Conservation (phyloP, 2,797 vertebrate genomes). For the Micrastur ruficollis region DNA sequence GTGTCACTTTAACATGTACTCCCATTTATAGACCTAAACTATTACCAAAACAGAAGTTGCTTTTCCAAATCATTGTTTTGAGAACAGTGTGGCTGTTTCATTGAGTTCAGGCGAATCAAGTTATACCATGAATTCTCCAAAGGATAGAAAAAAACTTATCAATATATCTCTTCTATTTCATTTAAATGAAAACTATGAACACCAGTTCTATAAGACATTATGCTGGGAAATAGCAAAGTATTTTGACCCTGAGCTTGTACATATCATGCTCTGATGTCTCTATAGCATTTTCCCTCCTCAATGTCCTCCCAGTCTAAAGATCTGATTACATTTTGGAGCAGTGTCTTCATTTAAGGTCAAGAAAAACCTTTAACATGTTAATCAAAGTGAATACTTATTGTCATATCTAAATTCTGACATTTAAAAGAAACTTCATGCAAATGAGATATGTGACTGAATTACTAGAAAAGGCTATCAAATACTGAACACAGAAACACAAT, state of each 20-base stretch:
- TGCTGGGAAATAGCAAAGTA: not conserved
- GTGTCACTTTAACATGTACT: not conserved
- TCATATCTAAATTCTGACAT: conserved; percentile 76
- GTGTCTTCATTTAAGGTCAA: conserved; percentile 73
- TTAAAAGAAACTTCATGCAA: conserved; percentile 78
- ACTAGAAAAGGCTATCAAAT: conserved; percentile 68
- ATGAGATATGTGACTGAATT: conserved; percentile 74
- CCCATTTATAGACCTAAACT: not conserved
- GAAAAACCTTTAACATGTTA: conserved; percentile 69
- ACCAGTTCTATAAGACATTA: not conserved
- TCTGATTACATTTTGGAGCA: conserved; percentile 41
- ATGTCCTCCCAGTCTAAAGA: conserved; percentile 40
- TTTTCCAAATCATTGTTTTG: not conserved
- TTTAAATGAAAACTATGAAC: conserved; percentile 2
- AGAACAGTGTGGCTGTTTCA: not conserved
- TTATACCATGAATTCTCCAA: not conserved
- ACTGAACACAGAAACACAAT: conserved; percentile 68
- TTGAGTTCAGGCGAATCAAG: not conserved
- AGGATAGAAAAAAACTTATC: not conserved
- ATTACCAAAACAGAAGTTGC: not conserved
- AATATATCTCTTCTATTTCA: not conserved
- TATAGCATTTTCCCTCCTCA: not conserved
- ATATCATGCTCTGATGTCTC: conserved; percentile 5
- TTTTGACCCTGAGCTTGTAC: not conserved
- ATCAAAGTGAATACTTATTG: conserved; percentile 77